Percentiles rank a stretch among this genome's conserved stretches.
phyloP scores from a whole-genome alignment of 2,113 vertebrate species.

The Lycocorax pyrrhopterus region DNA sequence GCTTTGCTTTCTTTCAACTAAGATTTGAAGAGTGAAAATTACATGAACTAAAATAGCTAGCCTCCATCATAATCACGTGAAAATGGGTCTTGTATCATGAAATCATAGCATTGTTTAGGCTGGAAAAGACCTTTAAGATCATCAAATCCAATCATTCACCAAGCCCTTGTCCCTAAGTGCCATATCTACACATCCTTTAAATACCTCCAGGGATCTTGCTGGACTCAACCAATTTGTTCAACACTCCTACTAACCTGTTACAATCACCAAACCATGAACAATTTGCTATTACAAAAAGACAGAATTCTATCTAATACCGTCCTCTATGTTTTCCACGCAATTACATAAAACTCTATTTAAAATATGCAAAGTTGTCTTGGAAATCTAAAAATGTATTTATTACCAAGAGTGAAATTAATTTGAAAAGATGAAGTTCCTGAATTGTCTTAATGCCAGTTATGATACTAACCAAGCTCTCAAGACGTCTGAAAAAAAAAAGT shows the following conservation, averaged over 20 bases:
- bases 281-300: not conserved
- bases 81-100: not conserved
- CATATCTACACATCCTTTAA: not conserved
- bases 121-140: not conserved
- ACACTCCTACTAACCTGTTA: not conserved
- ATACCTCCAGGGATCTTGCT: not conserved
- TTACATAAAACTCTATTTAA: not conserved
- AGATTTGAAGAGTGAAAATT: not conserved
- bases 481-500: not conserved
- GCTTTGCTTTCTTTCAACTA: not conserved
- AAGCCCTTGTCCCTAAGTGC: no score
- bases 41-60: not conserved
- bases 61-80: not conserved
- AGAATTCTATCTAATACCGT: not conserved
- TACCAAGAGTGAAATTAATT: not conserved
- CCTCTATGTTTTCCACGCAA: not conserved
- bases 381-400: not conserved
- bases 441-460: not conserved
- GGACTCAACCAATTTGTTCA: not conserved
- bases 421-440: not conserved
- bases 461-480: not conserved
- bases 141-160: accelerated
- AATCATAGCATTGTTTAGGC: not conserved
- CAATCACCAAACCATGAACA: not conserved
- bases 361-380: not conserved